Evolutionary conservation across 2,888 invertebrate species (phyloP).

Genomic region (Hydrotaea diabolus): DNA sequence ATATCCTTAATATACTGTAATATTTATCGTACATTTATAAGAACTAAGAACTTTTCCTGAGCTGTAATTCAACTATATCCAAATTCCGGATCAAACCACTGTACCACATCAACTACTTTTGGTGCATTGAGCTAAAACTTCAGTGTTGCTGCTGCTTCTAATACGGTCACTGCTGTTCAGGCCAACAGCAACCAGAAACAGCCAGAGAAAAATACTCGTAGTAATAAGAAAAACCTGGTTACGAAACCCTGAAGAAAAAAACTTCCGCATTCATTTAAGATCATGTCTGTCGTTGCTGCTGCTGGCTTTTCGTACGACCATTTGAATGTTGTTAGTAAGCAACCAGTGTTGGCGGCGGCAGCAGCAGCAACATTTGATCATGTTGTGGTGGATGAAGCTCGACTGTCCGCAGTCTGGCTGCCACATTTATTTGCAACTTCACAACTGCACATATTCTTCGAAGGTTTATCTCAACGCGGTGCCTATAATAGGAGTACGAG

Average conservation of each 20-base stretch:
- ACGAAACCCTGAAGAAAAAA: slow-evolving; percentile 79
- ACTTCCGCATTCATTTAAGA: slow-evolving; percentile 81
- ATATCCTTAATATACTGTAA: too few species aligned
- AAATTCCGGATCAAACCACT: slow-evolving; percentile 7
- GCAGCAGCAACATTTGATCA: slow-evolving; percentile 56
- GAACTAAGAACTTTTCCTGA: too few species aligned
- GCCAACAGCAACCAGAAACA: slow-evolving; percentile 51
- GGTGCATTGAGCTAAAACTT: slow-evolving; percentile 50
- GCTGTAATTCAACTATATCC: too few species aligned
- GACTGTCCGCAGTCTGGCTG: slow-evolving; percentile 62
- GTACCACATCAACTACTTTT: slow-evolving; percentile 60
- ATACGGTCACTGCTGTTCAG: slow-evolving; percentile 64
- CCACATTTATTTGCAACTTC: slow-evolving; percentile 53
- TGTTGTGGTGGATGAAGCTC: slow-evolving; percentile 64
- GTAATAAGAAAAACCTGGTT: slow-evolving; percentile 69
- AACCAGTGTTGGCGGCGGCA: background rate
- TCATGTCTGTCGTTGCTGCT: slow-evolving; percentile 77
- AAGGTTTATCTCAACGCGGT: background rate
- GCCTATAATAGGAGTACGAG: too few species aligned
- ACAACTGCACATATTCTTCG: slow-evolving; percentile 18
- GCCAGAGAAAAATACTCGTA: slow-evolving; percentile 55
- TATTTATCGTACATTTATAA: too few species aligned
- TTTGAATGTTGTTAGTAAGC: slow-evolving; percentile 15
- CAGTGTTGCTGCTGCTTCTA: slow-evolving; percentile 64
- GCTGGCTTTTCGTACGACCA: slow-evolving; percentile 62